Evolutionary conservation across 1,140 invertebrate species (phyloP).

Genomic region (Ceratoteleas bidentatus): DNA sequence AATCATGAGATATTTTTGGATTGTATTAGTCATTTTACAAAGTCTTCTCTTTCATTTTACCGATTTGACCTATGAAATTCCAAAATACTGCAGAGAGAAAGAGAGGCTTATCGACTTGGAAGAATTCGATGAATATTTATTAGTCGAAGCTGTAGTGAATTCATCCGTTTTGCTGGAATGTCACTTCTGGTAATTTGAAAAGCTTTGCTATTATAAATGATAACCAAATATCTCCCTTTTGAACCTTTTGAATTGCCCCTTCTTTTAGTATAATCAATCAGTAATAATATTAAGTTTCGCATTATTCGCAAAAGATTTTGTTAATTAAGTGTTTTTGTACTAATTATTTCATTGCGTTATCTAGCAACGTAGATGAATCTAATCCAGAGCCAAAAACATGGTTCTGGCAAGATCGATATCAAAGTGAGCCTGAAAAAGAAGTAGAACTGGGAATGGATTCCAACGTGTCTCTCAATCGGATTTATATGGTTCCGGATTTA

Average conservation of each 20-base stretch:
- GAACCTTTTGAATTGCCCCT: too few relatives aligned
- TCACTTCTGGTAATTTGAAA: conserved; percentile 77
- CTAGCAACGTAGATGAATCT: conserved; percentile 68
- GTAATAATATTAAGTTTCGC: too few relatives aligned
- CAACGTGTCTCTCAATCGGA: conserved; percentile 75
- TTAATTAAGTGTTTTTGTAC: not conserved
- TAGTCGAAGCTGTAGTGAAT: conserved; percentile 77
- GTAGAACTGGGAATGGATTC: conserved; percentile 80
- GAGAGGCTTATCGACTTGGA: conserved; percentile 76
- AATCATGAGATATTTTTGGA: conserved; percentile 9
- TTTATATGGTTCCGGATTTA: conserved; percentile 77
- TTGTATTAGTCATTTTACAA: conserved; percentile 4
- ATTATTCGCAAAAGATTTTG: not conserved
- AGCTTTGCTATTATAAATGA: not conserved
- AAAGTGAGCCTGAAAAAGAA: conserved; percentile 70
- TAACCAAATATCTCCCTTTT: not conserved
- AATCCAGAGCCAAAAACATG: conserved; percentile 79
- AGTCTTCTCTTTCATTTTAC: not conserved
- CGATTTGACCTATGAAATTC: conserved; percentile 17
- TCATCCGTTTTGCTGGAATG: conserved; percentile 78
- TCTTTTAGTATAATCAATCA: too few relatives aligned
- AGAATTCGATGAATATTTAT: conserved; percentile 78
- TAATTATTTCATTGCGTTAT: conserved; percentile 7
- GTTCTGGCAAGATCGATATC: conserved; percentile 79
- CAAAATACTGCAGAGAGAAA: conserved; percentile 78